phyloP scores from a whole-genome alignment of 1,140 invertebrate species.

The Scaptodrosophila lebanonensis region DNA sequence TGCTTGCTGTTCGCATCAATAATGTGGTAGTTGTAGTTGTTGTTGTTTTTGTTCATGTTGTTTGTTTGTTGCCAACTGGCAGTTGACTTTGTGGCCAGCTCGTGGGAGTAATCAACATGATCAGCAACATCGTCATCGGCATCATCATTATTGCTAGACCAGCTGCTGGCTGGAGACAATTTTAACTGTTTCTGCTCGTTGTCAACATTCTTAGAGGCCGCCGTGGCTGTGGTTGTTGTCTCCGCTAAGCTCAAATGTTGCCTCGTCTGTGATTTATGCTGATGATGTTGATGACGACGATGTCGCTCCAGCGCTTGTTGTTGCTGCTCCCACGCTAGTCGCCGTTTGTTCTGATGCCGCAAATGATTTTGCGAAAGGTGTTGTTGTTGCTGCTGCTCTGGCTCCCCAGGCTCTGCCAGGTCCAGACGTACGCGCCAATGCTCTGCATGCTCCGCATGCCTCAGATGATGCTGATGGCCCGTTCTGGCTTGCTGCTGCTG shows the following conservation, averaged over 20 bases:
- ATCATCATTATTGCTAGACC: too few relatives aligned
- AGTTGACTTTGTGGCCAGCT: conserved; percentile 15
- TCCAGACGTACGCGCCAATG: too few relatives aligned
- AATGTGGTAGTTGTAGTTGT: conserved; percentile 9
- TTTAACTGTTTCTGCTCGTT: too few relatives aligned
- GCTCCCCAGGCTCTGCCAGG: too few relatives aligned
- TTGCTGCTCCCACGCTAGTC: conserved; percentile 37
- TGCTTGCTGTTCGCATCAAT: conserved; percentile 2
- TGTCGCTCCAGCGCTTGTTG: neutral
- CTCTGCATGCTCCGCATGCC: conserved; percentile 35
- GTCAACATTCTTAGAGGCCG: too few relatives aligned
- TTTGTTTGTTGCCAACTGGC: conserved; percentile 25
- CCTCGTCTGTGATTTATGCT: conserved; percentile 49
- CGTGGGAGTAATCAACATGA: conserved; percentile 12
- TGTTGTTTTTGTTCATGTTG: too few relatives aligned
- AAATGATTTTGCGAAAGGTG: conserved; percentile 15
- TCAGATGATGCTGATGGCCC: conserved; percentile 16
- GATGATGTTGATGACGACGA: conserved; percentile 37
- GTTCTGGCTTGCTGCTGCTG: conserved; percentile 6
- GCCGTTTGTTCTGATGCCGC: conserved; percentile 37
- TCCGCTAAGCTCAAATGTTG: neutral
- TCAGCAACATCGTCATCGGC: neutral
- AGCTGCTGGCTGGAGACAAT: too few relatives aligned
- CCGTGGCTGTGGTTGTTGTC: too few relatives aligned
- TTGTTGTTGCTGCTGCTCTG: too few relatives aligned